These are phyloP conservation scores for Eristalinus sepulchralis DNA, from an alignment of 2,888 invertebrate genomes.

Conservation along the genomic window DNA sequence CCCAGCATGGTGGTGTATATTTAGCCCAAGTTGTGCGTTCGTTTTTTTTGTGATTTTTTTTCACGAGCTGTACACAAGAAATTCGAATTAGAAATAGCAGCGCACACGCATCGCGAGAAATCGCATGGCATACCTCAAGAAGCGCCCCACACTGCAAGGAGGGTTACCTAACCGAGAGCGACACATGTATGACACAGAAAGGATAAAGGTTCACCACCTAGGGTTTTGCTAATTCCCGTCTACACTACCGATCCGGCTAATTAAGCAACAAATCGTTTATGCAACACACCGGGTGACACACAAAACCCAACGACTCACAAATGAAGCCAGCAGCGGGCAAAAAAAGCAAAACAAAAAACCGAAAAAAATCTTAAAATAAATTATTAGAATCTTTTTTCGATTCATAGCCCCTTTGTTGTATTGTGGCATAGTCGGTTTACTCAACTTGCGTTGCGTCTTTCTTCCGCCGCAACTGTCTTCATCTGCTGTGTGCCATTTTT, in stretches of 20 bases:
- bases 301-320: constrained; percentile 17
- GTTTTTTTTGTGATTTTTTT: not conserved
- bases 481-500: constrained; percentile 4
- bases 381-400: constrained; percentile 33
- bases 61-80: not conserved
- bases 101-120: not conserved
- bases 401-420: constrained; percentile 37
- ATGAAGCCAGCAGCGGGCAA: not conserved
- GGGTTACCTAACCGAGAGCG: not conserved
- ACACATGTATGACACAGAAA: not conserved
- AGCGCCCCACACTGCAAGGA: not conserved
- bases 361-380: constrained; percentile 34
- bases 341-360: too few relatives aligned
- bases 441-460: not conserved
- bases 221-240: constrained; percentile 1
- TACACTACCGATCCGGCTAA: constrained; percentile 19
- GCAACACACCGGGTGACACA: constrained; percentile 22
- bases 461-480: not conserved
- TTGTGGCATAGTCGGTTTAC: constrained; percentile 17
- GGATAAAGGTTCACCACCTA: not conserved
- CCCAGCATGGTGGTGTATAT: not conserved
- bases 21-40: not conserved
- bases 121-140: not conserved
- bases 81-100: constrained; percentile 24
- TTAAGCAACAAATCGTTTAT: constrained; percentile 36